Percentiles rank a stretch among this genome's conserved stretches.
phyloP scores from a whole-genome alignment of 2,888 invertebrate species.

The Carpatolechia fugitivella region DNA sequence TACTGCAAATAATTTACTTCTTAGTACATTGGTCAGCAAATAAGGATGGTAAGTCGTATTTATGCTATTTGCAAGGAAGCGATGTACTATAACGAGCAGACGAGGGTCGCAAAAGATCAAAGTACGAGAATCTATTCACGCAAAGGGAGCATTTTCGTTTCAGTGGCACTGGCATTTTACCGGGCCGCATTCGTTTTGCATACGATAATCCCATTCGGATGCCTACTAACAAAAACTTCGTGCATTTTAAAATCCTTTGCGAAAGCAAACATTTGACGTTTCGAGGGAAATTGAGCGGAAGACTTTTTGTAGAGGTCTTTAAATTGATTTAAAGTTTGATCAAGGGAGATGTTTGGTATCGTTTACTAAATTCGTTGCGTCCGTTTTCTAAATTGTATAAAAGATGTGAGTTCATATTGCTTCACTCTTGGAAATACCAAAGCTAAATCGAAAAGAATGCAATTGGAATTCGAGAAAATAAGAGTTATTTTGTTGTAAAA shows the following conservation, averaged over 20 bases:
- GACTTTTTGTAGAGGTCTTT: conserved; percentile 52
- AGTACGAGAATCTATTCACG: not conserved
- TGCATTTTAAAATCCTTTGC: conserved; percentile 76
- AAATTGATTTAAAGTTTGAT: conserved; percentile 31
- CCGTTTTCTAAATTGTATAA: not conserved
- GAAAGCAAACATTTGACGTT: conserved; percentile 75
- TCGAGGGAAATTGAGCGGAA: conserved; percentile 70
- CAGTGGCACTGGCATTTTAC: conserved; percentile 36
- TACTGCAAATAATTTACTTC: too few species aligned
- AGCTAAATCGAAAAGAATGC: too few species aligned
- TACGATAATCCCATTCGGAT: conserved; percentile 60
- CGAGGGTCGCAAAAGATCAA: conserved; percentile 20
- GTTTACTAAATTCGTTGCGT: not conserved
- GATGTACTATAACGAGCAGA: not conserved
- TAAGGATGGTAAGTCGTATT: not conserved
- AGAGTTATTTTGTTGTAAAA: too few species aligned
- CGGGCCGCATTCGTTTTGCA: conserved; percentile 58
- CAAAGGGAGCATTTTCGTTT: conserved; percentile 26
- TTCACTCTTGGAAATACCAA: not conserved
- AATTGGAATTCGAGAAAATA: too few species aligned
- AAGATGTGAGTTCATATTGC: too few species aligned
- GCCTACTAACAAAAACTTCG: conserved; percentile 63
- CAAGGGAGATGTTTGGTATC: conserved; percentile 28
- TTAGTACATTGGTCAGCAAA: not conserved
- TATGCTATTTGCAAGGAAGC: not conserved